Evolutionary conservation across 2,888 invertebrate species (phyloP), one percentile per base, ranked within the genome.

Genomic region (Chrysotoxum bicinctum): DNA sequence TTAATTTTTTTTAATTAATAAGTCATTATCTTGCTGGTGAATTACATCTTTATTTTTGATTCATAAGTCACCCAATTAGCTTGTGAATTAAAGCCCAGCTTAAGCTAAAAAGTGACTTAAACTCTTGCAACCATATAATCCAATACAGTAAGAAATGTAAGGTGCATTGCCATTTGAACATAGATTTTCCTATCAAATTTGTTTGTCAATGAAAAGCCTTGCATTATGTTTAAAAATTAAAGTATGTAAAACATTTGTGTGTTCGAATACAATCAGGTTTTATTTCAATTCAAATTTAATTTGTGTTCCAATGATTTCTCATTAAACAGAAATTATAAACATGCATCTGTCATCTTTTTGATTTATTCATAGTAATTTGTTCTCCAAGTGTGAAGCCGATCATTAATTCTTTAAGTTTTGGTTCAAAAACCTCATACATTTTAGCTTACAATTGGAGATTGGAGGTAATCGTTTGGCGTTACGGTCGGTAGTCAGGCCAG

Each of bases 341-440:
- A 43, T 40, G n/a, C n/a, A 16, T 45, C 10, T 45, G 10, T 45
- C 43, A 43, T 19, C 19, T 19, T 0, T 19, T 45, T 45, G 45
- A 45, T 45, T 45, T 19, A 45, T 45, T 45, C 10, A 1, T 16
- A 8, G 43, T 30, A 9, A 30, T 6, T 30, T 16, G 10, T 6
- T 37, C 7, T 14, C 12, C 14, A 4, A 14, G n/a, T 12, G 32
- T 30, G 30, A 14, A 5, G 14, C 5, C 37, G 2, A n/a, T 52
- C 10, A 16, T 10, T 16, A 5, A 10, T 30, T 16, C 12, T 10
- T 10, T 2, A 54, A 54, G 16, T 54, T 30, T 12, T 16, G 10
- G 58, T 37, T 58, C 19, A 19, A 58, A 37, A 21, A 37, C 19
- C 58, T 37, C 58, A 58, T 58, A 37, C 21, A 56, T 21, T 19